phyloP scores from a whole-genome alignment of 2,113 vertebrate species.

The Lophius piscatorius region DNA sequence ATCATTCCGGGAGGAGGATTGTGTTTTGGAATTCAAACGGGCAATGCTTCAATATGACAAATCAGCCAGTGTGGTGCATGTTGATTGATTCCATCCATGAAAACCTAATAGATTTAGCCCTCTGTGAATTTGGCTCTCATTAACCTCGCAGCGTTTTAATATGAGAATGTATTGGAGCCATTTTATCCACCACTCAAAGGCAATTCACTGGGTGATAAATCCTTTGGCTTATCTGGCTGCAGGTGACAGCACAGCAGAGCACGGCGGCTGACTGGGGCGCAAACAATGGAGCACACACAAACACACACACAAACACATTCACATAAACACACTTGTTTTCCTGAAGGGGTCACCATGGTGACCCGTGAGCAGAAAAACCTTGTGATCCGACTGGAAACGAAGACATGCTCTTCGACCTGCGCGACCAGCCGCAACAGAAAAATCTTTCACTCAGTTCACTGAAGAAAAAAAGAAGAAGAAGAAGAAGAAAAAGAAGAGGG shows the following conservation, averaged over 20 bases:
- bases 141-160: constrained; percentile 80
- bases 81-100: constrained; percentile 83
- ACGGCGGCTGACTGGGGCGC: constrained; percentile 55
- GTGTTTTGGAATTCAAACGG: constrained; percentile 80
- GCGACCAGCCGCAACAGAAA: constrained; percentile 65
- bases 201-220: constrained; percentile 82
- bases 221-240: constrained; percentile 79
- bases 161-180: constrained; percentile 80
- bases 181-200: constrained; percentile 80
- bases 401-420: constrained; percentile 61
- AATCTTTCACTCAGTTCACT: constrained; percentile 59
- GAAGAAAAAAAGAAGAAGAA: constrained; percentile 40
- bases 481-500: constrained; percentile 20
- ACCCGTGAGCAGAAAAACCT: constrained; percentile 59
- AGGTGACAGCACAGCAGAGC: constrained; percentile 76
- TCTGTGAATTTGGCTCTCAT: constrained; percentile 81
- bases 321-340: constrained; percentile 22
- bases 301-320: constrained; percentile 10
- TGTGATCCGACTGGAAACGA: constrained; percentile 69
- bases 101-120: constrained; percentile 83
- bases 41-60: constrained; percentile 81
- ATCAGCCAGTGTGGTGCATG: constrained; percentile 74
- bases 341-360: constrained; percentile 71
- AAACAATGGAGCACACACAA: constrained; percentile 42
- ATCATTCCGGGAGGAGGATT: constrained; percentile 76